Conservation (phyloP, 2,113 vertebrate genomes). For the Sorex fumeus region DNA sequence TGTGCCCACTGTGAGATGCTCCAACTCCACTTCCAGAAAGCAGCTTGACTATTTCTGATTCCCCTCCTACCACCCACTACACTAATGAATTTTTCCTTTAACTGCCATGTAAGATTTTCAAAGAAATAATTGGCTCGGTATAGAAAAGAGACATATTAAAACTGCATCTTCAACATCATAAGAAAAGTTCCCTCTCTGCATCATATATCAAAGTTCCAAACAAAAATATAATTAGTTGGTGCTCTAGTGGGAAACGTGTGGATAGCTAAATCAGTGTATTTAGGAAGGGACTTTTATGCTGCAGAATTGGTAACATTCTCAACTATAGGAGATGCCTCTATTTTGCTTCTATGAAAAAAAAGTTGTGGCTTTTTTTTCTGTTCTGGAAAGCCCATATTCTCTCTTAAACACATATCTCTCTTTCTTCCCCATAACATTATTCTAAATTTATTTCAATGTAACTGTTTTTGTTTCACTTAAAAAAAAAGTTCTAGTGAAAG, state of each 20-base stretch:
- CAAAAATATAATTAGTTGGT: not conserved
- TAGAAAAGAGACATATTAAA: constrained; percentile 51
- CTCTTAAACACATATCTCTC: too few species aligned
- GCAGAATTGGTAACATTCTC: not conserved
- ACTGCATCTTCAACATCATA: not conserved
- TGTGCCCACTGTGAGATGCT: constrained; percentile 29
- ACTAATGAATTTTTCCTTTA: constrained; percentile 63
- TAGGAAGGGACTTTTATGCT: not conserved
- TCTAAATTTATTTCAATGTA: too few species aligned
- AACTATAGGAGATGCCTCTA: not conserved
- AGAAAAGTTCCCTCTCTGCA: not conserved
- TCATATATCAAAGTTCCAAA: constrained; percentile 37
- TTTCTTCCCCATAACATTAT: too few species aligned
- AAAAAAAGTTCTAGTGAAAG: not conserved
- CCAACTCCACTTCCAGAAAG: constrained; percentile 65
- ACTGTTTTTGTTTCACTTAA: not conserved
- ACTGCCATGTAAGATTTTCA: constrained; percentile 3
- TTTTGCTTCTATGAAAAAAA: not conserved
- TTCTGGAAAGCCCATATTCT: too few species aligned
- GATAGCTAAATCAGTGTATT: not conserved
- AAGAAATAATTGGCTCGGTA: not conserved
- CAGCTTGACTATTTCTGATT: constrained; percentile 58
- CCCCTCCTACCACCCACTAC: not conserved
- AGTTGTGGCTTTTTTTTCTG: not conserved
- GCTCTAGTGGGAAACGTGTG: not conserved